A percentile compares a stretch with the other conserved stretches of the same genome.
phyloP scores from a whole-genome alignment of 2,888 invertebrate species.

The Heliconius hortense region DNA sequence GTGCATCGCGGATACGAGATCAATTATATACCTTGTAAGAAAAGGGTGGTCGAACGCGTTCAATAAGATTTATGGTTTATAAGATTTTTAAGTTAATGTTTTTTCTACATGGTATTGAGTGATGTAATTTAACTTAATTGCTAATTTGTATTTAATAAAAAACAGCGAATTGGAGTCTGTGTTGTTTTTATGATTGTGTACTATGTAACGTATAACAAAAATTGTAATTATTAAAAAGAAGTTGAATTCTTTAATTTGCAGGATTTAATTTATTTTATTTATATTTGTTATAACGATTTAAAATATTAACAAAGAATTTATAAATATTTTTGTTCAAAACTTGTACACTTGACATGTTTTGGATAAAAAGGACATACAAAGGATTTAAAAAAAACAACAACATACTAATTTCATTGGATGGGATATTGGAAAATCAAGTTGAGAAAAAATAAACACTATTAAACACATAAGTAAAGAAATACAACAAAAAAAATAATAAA shows the following conservation, averaged over 20 bases:
- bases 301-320: no score
- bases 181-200: background rate
- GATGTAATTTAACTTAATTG: slow-evolving; percentile 10
- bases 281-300: no score
- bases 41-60: slow-evolving; percentile 40
- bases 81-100: slow-evolving; percentile 24
- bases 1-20: slow-evolving; percentile 43
- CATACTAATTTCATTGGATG: background rate
- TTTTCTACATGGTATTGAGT: slow-evolving; percentile 30
- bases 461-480: background rate
- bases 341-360: no score
- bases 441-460: background rate
- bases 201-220: no score
- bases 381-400: background rate
- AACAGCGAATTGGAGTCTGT: background rate
- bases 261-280: no score
- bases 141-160: background rate
- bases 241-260: no score
- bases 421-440: background rate
- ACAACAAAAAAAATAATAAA: background rate
- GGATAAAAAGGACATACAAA: no score
- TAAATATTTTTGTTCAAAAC: no score
- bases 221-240: no score
- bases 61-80: slow-evolving; percentile 36
- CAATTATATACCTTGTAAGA: slow-evolving; percentile 46